Evolutionary conservation across 2,113 vertebrate species (phyloP).

Genomic region (Onychostruthus taczanowskii): DNA sequence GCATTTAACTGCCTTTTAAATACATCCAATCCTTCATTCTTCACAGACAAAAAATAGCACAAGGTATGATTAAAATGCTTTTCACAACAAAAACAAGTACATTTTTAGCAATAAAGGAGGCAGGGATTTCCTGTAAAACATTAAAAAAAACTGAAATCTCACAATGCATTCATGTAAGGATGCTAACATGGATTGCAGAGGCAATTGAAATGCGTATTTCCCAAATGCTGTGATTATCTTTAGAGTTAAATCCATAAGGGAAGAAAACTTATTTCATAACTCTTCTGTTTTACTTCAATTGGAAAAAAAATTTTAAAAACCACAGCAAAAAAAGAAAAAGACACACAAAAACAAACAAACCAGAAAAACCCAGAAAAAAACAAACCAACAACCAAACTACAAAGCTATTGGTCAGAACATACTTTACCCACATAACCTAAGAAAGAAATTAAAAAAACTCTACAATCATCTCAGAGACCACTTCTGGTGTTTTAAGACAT

Average conservation of each 20-base stretch:
- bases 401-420: background rate
- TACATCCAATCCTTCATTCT: background rate
- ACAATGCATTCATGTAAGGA: background rate
- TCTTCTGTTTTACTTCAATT: too few species aligned
- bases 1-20: background rate
- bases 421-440: background rate
- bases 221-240: too few species aligned
- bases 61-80: background rate
- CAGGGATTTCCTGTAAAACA: background rate
- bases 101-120: background rate
- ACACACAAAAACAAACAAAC: background rate
- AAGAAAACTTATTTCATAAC: too few species aligned
- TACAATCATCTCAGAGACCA: background rate
- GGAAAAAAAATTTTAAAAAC: too few species aligned
- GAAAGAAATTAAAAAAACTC: background rate
- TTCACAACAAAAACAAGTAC: background rate
- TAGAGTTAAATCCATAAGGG: too few species aligned
- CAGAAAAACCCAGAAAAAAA: background rate
- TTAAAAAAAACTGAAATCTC: background rate
- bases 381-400: background rate
- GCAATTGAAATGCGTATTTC: background rate
- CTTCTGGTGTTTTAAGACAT: background rate
- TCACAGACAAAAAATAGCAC: background rate
- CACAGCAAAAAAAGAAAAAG: background rate
- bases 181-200: background rate